Evolutionary conservation across 2,888 invertebrate genomes (phyloP), one percentile per base, ranked within the genome.

Genomic region (Mesorhabditis spiculigera): DNA sequence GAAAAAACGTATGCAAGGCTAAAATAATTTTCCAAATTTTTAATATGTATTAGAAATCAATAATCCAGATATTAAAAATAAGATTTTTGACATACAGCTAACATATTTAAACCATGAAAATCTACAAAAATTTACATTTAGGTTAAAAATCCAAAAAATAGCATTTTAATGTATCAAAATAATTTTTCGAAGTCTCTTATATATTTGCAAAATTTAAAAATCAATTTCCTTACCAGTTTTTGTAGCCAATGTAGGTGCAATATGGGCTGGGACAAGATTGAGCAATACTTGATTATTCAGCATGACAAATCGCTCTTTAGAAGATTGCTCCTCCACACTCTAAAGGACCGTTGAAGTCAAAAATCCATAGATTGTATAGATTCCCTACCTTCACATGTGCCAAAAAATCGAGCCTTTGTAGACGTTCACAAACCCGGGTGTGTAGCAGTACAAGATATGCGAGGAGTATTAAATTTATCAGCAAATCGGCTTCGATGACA

Each of bases 381-480:
- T 50, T 50, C n/a, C 44, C 16, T 65, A 77, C 81, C 72, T 81
- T 83, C 6, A 83, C 76, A 43, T 79, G 76, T 4, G 84, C 81
- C 5, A 84, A 71, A 66, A 79, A 85, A 69, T 84, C 84, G 6
- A 83, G 71, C 6, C 84, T 72, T 58, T 84, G 72, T 61, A 85
- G 70, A 10, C 78, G 73, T 68, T 84, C 84, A 65, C 82, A 80
- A 43, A 79, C 65, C 43, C 84, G 70, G 1, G 80, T 72, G 64
- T 82, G 78, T 10, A 84, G 65, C 65, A 78, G 79, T 10, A 84
- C 78, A 5, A 81, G 67, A 1, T 74, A 62, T 5, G 78, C 77
- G 6, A 84, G 74, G 3, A 76, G 73, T 43, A 78, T 68, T 10
- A 84, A 71, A 42, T 76, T 75, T 43, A 79, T 75, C 44, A 83